phyloP scores from a whole-genome alignment of 2,888 invertebrate species.

The Cheilosia soror region DNA sequence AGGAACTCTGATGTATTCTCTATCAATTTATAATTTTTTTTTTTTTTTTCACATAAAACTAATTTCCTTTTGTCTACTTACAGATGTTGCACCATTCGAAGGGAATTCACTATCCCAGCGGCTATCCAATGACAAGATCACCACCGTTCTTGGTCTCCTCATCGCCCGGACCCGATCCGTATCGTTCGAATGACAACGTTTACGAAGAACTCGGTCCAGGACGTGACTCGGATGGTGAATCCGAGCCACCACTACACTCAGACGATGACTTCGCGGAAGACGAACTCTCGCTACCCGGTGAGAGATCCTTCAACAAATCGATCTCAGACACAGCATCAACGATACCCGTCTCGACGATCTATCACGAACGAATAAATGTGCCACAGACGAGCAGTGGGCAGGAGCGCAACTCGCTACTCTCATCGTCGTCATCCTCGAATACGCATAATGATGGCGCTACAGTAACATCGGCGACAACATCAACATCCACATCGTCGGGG shows the following conservation, averaged over 20 bases:
- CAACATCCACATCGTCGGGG: slow-evolving; percentile 74
- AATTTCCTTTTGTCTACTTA: slow-evolving; percentile 79
- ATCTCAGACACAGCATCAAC: slow-evolving; percentile 68
- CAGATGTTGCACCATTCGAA: slow-evolving; percentile 89
- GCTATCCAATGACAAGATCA: slow-evolving; percentile 86
- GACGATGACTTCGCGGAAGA: slow-evolving; percentile 95
- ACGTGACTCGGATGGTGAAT: slow-evolving; percentile 86
- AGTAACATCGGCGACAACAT: slow-evolving; percentile 79
- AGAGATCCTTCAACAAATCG: slow-evolving; percentile 81
- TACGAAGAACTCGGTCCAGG: slow-evolving; percentile 91
- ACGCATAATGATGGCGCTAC: slow-evolving; percentile 80
- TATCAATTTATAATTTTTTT: not conserved
- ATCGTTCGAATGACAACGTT: slow-evolving; percentile 88
- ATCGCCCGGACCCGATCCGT: slow-evolving; percentile 88
- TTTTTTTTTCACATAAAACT: slow-evolving; percentile 6
- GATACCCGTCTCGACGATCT: slow-evolving; percentile 77
- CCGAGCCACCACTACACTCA: slow-evolving; percentile 88
- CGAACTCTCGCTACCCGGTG: slow-evolving; percentile 87
- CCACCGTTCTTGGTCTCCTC: slow-evolving; percentile 89
- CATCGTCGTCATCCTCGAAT: slow-evolving; percentile 81
- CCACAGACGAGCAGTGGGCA: slow-evolving; percentile 75
- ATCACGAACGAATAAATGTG: slow-evolving; percentile 77
- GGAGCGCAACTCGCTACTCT: slow-evolving; percentile 82
- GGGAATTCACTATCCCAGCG: slow-evolving; percentile 86
- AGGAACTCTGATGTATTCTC: no score